Evolutionary conservation across 2,888 invertebrate genomes (phyloP), one percentile per base, ranked within the genome.

Genomic region (Sabellastarte sp.): DNA sequence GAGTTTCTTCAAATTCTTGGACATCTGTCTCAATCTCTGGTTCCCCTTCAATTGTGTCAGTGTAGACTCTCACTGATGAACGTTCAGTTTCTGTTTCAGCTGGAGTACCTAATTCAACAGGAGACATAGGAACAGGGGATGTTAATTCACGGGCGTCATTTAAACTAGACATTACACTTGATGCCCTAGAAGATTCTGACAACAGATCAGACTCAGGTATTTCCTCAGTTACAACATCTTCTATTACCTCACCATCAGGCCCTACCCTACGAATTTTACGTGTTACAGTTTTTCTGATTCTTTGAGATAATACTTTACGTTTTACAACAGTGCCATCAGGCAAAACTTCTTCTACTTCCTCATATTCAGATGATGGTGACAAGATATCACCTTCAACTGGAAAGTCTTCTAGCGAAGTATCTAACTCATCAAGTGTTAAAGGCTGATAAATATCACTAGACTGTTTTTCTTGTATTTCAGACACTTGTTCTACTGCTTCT

Each of bases 271-370:
- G 41, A 52, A 66, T 63, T 53, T 60, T 63, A 32, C 59, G 41
- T 20, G 59, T 32, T 5, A 59, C 59, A 15, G 33, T 26, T 31
- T 41, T 30, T 26, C 26, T 4, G 26, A 53, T 26, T 26, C 24
- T 53, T 53, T 10, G 10, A 5, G 10, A n/a, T 26, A 53, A 5
- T 26, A 53, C 28, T 50, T 65, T 64, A 29, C 71, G 72, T 62
- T 67, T 75, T 2, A 80, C 72, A 10, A 74, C 66, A 10, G 77
- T 74, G 4, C 80, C 80, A 74, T 80, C 80, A 3, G 76, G 70
- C 28, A 75, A 67, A 28, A 65, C 62, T 50, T 71, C 69, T 50
- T 66, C 66, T 5, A 59, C 20, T 32, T 65, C 67, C 15, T 51
- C 60, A 24, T 60, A 68, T 58, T 41, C 41, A 15, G 20, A 20